These are phyloP conservation scores for Tinamus guttatus DNA, from an alignment of 2,113 vertebrate genomes.

Conservation along the genomic window DNA sequence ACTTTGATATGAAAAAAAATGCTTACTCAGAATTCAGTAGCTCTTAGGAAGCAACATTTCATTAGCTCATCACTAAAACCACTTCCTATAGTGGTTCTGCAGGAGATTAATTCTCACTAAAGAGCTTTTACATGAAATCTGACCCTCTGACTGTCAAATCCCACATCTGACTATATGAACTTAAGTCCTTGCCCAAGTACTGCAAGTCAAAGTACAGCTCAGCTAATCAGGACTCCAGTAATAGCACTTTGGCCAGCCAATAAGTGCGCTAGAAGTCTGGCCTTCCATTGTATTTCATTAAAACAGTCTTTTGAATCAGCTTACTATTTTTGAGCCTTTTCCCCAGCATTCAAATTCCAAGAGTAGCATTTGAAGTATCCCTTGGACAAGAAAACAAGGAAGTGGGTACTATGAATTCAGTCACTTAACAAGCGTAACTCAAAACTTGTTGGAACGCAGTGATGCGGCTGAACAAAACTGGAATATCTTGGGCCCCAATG, in stretches of 20 bases:
- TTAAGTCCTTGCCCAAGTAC: neutral
- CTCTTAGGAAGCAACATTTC: neutral
- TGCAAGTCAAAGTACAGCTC: neutral
- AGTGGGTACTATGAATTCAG: neutral
- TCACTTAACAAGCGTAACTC: neutral
- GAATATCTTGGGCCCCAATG: neutral
- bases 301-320: neutral
- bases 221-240: neutral
- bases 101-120: neutral
- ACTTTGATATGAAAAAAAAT: neutral
- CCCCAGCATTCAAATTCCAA: neutral
- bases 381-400: neutral
- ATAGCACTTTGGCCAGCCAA: neutral
- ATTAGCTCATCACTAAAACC: neutral
- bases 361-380: neutral
- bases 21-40: neutral
- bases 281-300: neutral
- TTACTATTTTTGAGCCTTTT: neutral
- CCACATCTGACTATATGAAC: neutral
- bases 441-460: neutral
- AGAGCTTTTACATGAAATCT: neutral
- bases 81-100: neutral
- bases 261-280: neutral
- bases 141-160: neutral
- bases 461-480: neutral